These are phyloP conservation scores for Andrena trimmerana DNA, from an alignment of 2,888 invertebrate species.

Conservation along the genomic window DNA sequence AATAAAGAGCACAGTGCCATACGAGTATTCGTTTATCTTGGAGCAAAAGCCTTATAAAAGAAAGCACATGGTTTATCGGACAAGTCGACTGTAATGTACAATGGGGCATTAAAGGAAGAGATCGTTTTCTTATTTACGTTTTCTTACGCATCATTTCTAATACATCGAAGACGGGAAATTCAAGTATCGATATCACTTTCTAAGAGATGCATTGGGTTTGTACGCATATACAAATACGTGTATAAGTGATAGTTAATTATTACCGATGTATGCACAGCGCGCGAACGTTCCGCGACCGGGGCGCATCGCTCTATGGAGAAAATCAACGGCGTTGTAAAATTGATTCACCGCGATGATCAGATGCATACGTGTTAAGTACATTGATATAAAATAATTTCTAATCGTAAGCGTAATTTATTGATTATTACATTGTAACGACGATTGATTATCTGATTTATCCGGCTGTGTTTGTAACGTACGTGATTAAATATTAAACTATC, in stretches of 20 bases:
- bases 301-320: slow-evolving; percentile 9
- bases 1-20: slow-evolving; percentile 22
- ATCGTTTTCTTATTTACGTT: slow-evolving; percentile 33
- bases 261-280: slow-evolving; percentile 39
- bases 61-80: slow-evolving; percentile 7
- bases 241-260: slow-evolving; percentile 36
- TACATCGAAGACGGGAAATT: slow-evolving; percentile 40
- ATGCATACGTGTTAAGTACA: slow-evolving; percentile 65
- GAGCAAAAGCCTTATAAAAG: slow-evolving; percentile 5
- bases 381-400: slow-evolving; percentile 69
- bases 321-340: slow-evolving; percentile 45
- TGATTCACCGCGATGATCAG: slow-evolving; percentile 39
- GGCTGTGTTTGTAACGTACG: slow-evolving; percentile 81
- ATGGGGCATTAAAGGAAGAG: slow-evolving; percentile 19
- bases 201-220: slow-evolving; percentile 20
- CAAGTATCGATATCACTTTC: slow-evolving; percentile 19
- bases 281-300: slow-evolving; percentile 38
- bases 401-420: slow-evolving; percentile 73
- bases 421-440: slow-evolving; percentile 75
- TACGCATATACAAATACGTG: slow-evolving; percentile 38
- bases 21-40: slow-evolving; percentile 1
- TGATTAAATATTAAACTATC: slow-evolving; percentile 79
- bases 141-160: slow-evolving; percentile 21
- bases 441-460: slow-evolving; percentile 79
- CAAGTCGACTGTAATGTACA: slow-evolving; percentile 4